Percentiles rank a stretch among this genome's conserved stretches.
phyloP scores from a whole-genome alignment of 2,888 invertebrate genomes.

The Gandaritis pyraliata region DNA sequence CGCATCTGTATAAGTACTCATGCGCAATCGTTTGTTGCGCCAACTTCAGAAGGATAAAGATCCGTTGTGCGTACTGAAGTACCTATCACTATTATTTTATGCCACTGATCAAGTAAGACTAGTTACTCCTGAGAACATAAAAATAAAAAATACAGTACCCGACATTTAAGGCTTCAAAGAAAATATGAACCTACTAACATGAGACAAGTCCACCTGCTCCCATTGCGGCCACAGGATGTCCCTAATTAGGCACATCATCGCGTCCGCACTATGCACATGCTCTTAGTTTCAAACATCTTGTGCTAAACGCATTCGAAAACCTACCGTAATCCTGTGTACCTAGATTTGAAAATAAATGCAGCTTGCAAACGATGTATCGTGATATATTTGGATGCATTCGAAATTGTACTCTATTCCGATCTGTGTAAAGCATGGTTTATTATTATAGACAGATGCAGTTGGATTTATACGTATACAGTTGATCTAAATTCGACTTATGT shows the following conservation, averaged over 20 bases:
- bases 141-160: too few species aligned
- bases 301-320: slow-evolving; percentile 12
- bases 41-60: too few species aligned
- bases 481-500: not conserved
- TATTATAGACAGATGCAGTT: too few species aligned
- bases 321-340: slow-evolving; percentile 9
- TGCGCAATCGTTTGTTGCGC: too few species aligned
- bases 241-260: slow-evolving; percentile 45
- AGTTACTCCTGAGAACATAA: too few species aligned
- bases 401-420: not conserved
- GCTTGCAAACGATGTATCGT: not conserved
- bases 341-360: slow-evolving; percentile 10
- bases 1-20: too few species aligned
- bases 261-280: slow-evolving; percentile 40
- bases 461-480: not conserved
- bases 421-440: not conserved
- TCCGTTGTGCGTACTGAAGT: too few species aligned
- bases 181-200: not conserved
- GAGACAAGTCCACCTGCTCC: slow-evolving; percentile 30
- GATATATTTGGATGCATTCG: not conserved
- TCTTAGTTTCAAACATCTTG: slow-evolving; percentile 31
- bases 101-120: too few species aligned
- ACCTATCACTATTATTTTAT: too few species aligned
- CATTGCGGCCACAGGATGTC: slow-evolving; percentile 44
- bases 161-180: not conserved